Percentiles rank a stretch among this genome's conserved stretches.
Evolutionary conservation across 2,888 invertebrate genomes (phyloP).

Genomic region (Caradrina kadenii): DNA sequence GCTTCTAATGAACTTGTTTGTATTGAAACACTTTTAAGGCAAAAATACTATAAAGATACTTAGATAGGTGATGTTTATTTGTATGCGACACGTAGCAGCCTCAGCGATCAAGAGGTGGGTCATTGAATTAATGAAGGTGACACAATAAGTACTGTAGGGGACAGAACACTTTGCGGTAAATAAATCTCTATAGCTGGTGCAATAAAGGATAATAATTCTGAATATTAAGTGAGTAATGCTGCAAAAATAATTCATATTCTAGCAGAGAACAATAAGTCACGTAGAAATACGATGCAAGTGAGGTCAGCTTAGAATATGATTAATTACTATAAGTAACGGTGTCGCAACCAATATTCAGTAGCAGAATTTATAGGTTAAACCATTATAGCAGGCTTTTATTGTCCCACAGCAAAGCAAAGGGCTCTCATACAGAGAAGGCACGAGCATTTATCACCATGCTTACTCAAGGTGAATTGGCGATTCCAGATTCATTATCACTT

Average conservation of each 20-base stretch:
- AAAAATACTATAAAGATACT: slow-evolving; percentile 35
- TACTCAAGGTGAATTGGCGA: too few species aligned
- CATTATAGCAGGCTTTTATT: not conserved
- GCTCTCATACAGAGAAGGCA: too few species aligned
- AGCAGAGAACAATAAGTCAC: slow-evolving; percentile 27
- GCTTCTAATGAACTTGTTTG: slow-evolving; percentile 34
- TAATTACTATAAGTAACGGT: slow-evolving; percentile 19
- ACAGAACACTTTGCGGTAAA: slow-evolving; percentile 46
- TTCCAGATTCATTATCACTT: too few species aligned
- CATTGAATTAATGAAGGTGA: slow-evolving; percentile 65
- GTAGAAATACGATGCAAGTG: slow-evolving; percentile 18
- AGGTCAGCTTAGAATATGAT: slow-evolving; percentile 33
- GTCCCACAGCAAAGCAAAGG: too few species aligned
- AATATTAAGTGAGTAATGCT: slow-evolving; percentile 35
- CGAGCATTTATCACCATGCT: too few species aligned
- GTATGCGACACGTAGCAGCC: slow-evolving; percentile 48
- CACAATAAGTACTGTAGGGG: slow-evolving; percentile 48
- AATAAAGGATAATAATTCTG: slow-evolving; percentile 54
- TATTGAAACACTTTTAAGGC: slow-evolving; percentile 44
- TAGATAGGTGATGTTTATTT: slow-evolving; percentile 50
- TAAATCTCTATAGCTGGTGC: slow-evolving; percentile 40
- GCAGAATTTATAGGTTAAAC: slow-evolving; percentile 12
- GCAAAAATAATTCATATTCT: slow-evolving; percentile 14
- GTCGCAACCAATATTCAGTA: not conserved
- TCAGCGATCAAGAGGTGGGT: slow-evolving; percentile 55